Conservation (phyloP, 1,140 invertebrate genomes). For the Cydia splendana region DNA sequence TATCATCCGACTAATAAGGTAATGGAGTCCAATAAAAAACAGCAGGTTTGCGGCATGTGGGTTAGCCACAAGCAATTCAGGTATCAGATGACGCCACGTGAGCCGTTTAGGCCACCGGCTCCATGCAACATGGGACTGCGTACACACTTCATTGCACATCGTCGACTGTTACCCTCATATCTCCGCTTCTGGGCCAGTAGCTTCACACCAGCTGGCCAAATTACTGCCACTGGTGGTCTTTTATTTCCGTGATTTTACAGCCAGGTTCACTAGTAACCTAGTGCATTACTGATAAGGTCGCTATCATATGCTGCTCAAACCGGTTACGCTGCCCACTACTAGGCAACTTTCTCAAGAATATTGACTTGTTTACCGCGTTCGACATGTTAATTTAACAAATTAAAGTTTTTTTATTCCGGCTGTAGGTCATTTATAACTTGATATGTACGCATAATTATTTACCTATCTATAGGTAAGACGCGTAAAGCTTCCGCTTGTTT, state of each 20-base stretch:
- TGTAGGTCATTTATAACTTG: slow-evolving; percentile 10
- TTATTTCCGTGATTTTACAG: slow-evolving; percentile 20
- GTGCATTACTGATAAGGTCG: slow-evolving; percentile 53
- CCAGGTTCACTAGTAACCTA: slow-evolving; percentile 54
- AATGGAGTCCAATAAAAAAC: slow-evolving; percentile 31
- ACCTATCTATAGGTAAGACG: too few species aligned
- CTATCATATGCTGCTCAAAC: slow-evolving; percentile 54
- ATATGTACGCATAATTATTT: too few species aligned
- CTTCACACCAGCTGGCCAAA: slow-evolving; percentile 47
- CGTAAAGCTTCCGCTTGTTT: too few species aligned
- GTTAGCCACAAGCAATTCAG: slow-evolving; percentile 35
- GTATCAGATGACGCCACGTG: slow-evolving; percentile 58
- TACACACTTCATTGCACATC: slow-evolving; percentile 59
- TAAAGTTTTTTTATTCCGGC: background rate
- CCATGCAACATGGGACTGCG: slow-evolving; percentile 60
- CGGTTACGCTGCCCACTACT: slow-evolving; percentile 52
- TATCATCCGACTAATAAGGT: slow-evolving; percentile 31
- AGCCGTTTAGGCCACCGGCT: slow-evolving; percentile 39
- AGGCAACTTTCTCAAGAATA: slow-evolving; percentile 61
- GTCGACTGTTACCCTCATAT: slow-evolving; percentile 63
- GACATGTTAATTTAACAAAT: slow-evolving; percentile 15
- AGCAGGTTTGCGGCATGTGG: slow-evolving; percentile 44
- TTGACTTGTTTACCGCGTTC: slow-evolving; percentile 45
- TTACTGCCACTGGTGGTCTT: slow-evolving; percentile 22
- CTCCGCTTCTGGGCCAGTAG: slow-evolving; percentile 61